phyloP scores from a whole-genome alignment of 2,113 vertebrate genomes.

The Tyto alba region DNA sequence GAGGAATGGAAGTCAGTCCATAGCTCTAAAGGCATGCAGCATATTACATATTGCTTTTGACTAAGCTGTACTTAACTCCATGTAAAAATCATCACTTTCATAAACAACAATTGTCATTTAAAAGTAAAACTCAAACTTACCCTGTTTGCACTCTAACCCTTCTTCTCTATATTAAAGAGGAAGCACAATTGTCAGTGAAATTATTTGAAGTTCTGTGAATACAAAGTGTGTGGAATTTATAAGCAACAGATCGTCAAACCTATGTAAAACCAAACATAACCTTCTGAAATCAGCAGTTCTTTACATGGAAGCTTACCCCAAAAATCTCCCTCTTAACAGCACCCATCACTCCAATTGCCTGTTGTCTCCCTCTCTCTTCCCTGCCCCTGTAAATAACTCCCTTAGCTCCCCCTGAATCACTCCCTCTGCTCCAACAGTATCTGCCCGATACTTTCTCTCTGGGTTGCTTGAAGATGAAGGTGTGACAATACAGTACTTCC shows the following conservation, averaged over 20 bases:
- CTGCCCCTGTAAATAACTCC: neutral
- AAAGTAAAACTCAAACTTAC: neutral
- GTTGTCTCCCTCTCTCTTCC: neutral
- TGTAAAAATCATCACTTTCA: neutral
- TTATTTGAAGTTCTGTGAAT: neutral
- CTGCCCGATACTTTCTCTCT: neutral
- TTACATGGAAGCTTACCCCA: neutral
- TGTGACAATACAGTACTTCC: neutral
- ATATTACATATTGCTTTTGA: neutral
- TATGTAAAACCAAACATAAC: neutral
- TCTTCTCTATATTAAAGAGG: neutral
- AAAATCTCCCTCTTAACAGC: neutral
- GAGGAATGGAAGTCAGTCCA: neutral
- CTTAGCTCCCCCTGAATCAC: neutral
- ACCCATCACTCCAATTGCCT: neutral
- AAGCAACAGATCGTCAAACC: neutral
- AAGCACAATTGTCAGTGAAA: neutral
- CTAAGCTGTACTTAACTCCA: neutral
- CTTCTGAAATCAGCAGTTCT: neutral
- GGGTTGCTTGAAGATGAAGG: neutral
- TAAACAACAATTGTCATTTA: neutral
- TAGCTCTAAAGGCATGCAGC: neutral
- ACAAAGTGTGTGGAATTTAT: neutral
- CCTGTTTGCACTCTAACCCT: neutral
- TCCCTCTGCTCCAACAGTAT: neutral